Conservation (phyloP, 2,113 vertebrate genomes). For the Baryphthengus martii region DNA sequence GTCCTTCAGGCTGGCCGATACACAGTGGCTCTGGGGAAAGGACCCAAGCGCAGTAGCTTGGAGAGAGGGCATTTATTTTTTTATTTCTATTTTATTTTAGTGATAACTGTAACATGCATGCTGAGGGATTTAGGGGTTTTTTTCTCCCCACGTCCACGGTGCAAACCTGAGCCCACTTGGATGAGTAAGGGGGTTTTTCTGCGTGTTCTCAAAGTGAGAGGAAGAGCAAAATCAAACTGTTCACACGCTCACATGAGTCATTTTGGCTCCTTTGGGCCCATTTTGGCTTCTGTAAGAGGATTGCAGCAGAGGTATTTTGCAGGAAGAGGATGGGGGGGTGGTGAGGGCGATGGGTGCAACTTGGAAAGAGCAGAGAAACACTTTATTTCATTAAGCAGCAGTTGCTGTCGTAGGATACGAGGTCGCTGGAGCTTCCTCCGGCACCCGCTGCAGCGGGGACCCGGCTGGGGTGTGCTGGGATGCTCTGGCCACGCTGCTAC, state of each 20-base stretch:
- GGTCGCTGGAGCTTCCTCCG: neutral
- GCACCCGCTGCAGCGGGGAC: neutral
- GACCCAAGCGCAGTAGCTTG: fast-evolving
- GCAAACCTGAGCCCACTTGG: neutral
- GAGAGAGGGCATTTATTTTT: neutral
- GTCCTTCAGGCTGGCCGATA: neutral
- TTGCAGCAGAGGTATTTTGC: neutral
- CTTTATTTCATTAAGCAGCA: neutral
- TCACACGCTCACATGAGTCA: fast-evolving
- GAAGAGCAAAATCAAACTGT: neutral
- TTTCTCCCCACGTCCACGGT: fast-evolving
- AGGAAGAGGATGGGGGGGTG: neutral
- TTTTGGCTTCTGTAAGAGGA: fast-evolving
- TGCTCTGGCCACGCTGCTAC: neutral
- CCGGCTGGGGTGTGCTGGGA: neutral
- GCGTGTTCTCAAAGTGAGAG: fast-evolving
- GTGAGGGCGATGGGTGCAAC: neutral
- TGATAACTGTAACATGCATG: fast-evolving
- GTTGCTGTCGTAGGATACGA: fast-evolving
- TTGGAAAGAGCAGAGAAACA: neutral
- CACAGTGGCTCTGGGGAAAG: fast-evolving
- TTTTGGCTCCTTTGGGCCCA: neutral
- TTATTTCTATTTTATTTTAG: neutral
- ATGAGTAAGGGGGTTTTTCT: neutral
- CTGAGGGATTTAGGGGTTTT: neutral